Conservation (phyloP, 1,140 invertebrate genomes). For the Druon quercuslanigerum region DNA sequence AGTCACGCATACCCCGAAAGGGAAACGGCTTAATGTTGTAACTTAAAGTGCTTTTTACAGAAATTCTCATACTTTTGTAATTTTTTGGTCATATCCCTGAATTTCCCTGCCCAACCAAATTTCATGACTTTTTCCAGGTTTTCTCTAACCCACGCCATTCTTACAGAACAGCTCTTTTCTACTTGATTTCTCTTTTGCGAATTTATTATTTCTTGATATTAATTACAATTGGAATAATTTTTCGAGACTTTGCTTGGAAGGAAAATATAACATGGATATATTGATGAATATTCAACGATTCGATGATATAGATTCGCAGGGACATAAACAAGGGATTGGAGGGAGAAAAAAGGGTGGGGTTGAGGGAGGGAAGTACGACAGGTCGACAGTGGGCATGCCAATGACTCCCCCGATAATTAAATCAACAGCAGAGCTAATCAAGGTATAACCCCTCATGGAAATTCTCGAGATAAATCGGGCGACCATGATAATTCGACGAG, state of each 20-base stretch:
- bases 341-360: constrained; percentile 33
- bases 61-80: too few relatives aligned
- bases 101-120: too few relatives aligned
- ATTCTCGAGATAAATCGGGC: neutral
- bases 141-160: too few relatives aligned
- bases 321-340: neutral
- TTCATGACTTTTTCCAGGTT: too few relatives aligned
- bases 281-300: constrained; percentile 69
- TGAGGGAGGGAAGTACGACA: constrained; percentile 38
- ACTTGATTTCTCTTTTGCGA: neutral
- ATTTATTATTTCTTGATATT: neutral
- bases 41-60: too few relatives aligned
- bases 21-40: too few relatives aligned
- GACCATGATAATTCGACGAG: constrained; percentile 1
- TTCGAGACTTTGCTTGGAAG: neutral
- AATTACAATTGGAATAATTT: neutral
- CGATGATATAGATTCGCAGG: constrained; percentile 42
- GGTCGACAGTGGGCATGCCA: constrained; percentile 60
- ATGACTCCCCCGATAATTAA: constrained; percentile 70
- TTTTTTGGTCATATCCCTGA: too few relatives aligned
- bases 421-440: constrained; percentile 70
- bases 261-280: constrained; percentile 53
- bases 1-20: too few relatives aligned
- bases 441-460: constrained; percentile 48
- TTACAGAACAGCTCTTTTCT: too few relatives aligned